Conservation (phyloP, 2,113 vertebrate species). For the Argyrosomus japonicus region DNA sequence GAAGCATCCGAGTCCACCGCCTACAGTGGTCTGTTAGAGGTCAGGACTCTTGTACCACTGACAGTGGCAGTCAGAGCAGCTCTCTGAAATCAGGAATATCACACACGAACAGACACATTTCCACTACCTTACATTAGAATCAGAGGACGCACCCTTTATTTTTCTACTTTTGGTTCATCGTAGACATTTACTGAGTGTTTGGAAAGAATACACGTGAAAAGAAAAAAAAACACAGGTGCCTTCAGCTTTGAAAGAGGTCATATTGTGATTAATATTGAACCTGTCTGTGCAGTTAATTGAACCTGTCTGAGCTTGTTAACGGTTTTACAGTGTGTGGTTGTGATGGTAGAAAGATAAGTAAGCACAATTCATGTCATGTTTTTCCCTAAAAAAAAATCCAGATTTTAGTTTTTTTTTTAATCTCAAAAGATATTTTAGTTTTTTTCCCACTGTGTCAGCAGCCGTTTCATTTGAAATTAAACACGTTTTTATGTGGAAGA, state of each 20-base stretch:
- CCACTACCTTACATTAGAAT: conserved; percentile 26
- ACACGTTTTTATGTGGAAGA: conserved; percentile 53
- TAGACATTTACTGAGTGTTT: conserved; percentile 19
- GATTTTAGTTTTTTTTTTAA: conserved; percentile 14
- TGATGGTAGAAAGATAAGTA: conserved; percentile 39
- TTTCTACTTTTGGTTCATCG: conserved; percentile 63
- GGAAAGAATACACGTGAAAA: neutral
- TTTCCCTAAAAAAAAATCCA: neutral
- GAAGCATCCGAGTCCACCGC: neutral
- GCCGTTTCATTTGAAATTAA: conserved; percentile 48
- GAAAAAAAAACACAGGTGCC: conserved; percentile 60
- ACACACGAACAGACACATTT: neutral
- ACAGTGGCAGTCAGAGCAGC: neutral
- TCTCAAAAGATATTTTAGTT: conserved; percentile 20
- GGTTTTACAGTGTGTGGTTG: neutral
- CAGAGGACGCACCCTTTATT: conserved; percentile 64
- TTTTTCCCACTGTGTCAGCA: conserved; percentile 44
- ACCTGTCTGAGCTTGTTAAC: neutral
- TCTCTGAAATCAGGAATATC: conserved; percentile 61
- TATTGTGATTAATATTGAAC: neutral
- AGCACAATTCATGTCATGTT: conserved; percentile 58
- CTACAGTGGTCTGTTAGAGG: conserved; percentile 11
- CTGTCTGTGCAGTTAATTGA: conserved; percentile 10
- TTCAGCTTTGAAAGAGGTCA: conserved; percentile 58
- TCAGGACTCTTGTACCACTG: conserved; percentile 28